Evolutionary conservation across 1,140 invertebrate species (phyloP), one percentile per base, ranked within the genome.

Genomic region (Tetraneura akinire): DNA sequence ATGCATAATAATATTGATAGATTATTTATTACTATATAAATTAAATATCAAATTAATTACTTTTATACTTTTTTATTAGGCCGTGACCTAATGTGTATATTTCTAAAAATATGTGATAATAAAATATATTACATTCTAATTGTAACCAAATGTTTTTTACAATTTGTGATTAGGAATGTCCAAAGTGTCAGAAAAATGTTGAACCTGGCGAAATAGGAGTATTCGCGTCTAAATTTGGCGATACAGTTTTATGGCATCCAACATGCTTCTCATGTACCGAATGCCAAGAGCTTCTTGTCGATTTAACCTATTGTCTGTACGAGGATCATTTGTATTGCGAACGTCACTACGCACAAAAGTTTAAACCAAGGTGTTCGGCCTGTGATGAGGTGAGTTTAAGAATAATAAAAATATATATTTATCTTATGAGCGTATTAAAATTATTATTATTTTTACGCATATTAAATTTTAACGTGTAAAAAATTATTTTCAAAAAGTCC

Each of bases 371-470:
- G 84, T 98, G 96, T 86, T 89, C 93, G 51, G 94, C 94, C 81
- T 98, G 96, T 87, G 96, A 98, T 88, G 96, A 98, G 92, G 95
- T 98, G 86, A 71, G 66, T n/a, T n/a, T n/a, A n/a, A n/a, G n/a
- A n/a, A n/a, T n/a, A 13, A 21, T 8, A 14, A 21, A n/a, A n/a
- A 18, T 21, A 53, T 18, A 51, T 18, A 2, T 14, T 57, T 13
- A 53, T 53, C 18, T 53, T 23, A 62, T 18, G 16, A 29, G 23
- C 3, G 23, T 26, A 23, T 29, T 16, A 2, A 18, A 26, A 29
- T 18, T 26, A 26, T 8, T n/a, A n/a, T n/a, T n/a, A n/a, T n/a
- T n/a, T n/a, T n/a, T n/a, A n/a, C n/a, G n/a, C n/a, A n/a, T n/a
- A n/a, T n/a, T n/a, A n/a, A n/a, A n/a, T n/a, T n/a, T n/a, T n/a